Evolutionary conservation across 2,113 vertebrate species (phyloP), one percentile per base, ranked within the genome.

Genomic region (Semicossyphus pulcher): DNA sequence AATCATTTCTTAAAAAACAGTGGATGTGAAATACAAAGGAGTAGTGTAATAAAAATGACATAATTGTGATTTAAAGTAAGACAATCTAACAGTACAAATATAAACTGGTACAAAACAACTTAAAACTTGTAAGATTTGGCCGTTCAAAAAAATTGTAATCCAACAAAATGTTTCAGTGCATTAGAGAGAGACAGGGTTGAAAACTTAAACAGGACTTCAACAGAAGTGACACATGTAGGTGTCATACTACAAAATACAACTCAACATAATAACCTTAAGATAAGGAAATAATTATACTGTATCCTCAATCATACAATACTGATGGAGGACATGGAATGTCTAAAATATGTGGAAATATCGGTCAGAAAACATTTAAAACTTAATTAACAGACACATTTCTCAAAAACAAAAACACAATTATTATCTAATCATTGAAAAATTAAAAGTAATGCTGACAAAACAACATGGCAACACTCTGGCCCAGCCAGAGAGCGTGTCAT

Each of bases 401-500:
- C 16, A 14, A 9, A 25, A 52, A 47, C 18, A 3, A 32, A 18
- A 26, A 11, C n/a, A n/a, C n/a, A n/a, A n/a, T n/a, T n/a, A 41
- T 18, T 10, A 28, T 59, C 8, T 29, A 23, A 15, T 45, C 11
- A 54, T 20, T 28, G 29, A 9, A 21, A 49, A 58, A 21, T 0
- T 28, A 12, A 21, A 31, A 51, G 3, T 3, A 39, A 32, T n/a
- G 29, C 6, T 16, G 39, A 56, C 26, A 26, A 31, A 70, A 70
- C 32, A 58, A 71, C 6, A 29, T 9, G 23, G 28, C 26, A 9
- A 10, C 16, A 7, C 72, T 54, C 86, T 62, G 78, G 72, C 63
- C 83, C 85, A 67, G 80, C 83, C 83, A 81, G 79, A 80, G 54
- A 58, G 29, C 0, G 53, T 14, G 47, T 62, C 23, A 5, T 5